These are phyloP conservation scores for Pseudopipra pipra DNA, from an alignment of 2,113 vertebrate genomes.

Conservation along the genomic window DNA sequence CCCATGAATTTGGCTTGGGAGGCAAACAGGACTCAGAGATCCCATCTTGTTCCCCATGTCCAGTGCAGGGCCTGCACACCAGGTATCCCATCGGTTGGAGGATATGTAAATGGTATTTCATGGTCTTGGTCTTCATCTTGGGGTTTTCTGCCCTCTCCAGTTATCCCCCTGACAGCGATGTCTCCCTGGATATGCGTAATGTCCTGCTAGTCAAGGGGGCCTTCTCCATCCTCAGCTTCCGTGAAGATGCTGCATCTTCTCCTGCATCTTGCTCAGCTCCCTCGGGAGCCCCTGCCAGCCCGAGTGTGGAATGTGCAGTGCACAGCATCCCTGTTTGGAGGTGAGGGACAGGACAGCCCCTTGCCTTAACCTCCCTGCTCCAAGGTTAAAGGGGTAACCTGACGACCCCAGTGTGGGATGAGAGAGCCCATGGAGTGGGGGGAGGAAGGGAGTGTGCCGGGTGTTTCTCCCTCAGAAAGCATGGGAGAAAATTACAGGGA, in stretches of 20 bases:
- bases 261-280: neutral
- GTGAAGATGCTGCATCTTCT: neutral
- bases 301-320: neutral
- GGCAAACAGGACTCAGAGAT: neutral
- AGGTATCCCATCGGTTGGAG: no score
- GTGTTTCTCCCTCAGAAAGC: neutral
- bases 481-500: neutral
- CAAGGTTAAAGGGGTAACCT: neutral
- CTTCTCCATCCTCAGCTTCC: neutral
- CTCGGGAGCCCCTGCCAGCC: neutral
- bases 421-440: rapidly evolving
- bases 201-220: neutral
- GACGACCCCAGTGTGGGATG: rapidly evolving
- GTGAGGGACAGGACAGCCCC: neutral
- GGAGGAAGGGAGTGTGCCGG: neutral
- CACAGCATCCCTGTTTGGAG: neutral
- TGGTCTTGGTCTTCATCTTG: neutral
- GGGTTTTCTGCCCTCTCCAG: neutral
- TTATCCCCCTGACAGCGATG: neutral
- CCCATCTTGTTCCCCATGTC: rapidly evolving
- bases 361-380: neutral
- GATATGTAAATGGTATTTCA: neutral
- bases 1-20: neutral
- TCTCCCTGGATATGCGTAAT: neutral
- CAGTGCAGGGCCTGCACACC: no score